Percentiles rank a stretch among this genome's conserved stretches.
These are phyloP conservation scores for Cancer borealis DNA, from an alignment of 2,888 invertebrate genomes.

Conservation along the genomic window DNA sequence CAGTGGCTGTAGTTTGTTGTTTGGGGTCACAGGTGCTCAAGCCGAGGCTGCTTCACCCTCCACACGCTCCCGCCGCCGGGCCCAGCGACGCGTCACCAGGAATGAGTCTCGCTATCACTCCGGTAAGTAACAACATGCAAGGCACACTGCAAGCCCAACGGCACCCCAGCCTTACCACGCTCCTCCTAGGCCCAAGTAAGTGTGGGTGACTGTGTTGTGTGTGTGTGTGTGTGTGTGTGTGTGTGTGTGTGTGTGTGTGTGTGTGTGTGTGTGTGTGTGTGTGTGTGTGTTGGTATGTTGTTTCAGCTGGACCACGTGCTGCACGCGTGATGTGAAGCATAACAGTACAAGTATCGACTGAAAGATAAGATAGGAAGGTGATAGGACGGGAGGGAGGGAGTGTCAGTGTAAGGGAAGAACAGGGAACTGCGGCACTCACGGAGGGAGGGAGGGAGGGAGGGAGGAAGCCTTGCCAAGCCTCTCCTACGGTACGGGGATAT, in stretches of 20 bases:
- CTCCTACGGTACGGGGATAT: too few species aligned
- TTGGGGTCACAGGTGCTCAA: constrained; percentile 65
- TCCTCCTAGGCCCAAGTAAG: not conserved
- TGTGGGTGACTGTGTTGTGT: not conserved
- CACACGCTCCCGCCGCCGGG: constrained; percentile 85
- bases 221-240: constrained; percentile 15
- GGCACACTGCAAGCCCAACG: not conserved
- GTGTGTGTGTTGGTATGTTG: not conserved
- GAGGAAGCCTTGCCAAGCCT: too few species aligned
- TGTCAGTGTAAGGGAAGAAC: not conserved
- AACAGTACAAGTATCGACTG: not conserved
- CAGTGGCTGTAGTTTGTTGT: constrained; percentile 67
- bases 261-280: not conserved
- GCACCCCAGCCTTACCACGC: not conserved
- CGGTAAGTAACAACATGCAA: constrained; percentile 85
- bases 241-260: not conserved
- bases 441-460: not conserved
- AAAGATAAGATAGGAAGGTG: not conserved
- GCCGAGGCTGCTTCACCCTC: constrained; percentile 70
- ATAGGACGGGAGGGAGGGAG: not conserved
- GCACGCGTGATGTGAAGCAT: too few species aligned
- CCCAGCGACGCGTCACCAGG: constrained; percentile 92
- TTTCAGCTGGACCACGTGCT: too few species aligned
- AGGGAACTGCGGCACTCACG: not conserved
- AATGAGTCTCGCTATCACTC: constrained; percentile 98